A percentile compares a stretch with the other conserved stretches of the same genome.
These are phyloP conservation scores for Acropora yongei DNA, from an alignment of 64 coral and sea anemone species.

Conservation along the genomic window DNA sequence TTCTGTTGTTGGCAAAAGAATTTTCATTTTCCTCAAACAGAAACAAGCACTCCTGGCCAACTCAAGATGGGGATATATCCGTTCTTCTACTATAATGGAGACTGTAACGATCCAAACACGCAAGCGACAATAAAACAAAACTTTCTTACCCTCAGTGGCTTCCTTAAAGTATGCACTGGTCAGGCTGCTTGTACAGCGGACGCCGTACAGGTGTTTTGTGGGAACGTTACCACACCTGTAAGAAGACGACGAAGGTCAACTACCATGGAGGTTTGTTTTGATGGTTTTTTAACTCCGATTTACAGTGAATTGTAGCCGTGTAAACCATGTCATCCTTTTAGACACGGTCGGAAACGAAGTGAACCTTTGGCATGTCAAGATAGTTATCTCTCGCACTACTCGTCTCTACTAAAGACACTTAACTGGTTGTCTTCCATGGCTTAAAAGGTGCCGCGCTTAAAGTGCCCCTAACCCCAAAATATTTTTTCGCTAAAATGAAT, in stretches of 20 bases:
- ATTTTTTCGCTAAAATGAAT: no score
- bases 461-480: no score
- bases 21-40: background rate
- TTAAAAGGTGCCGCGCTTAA: no score
- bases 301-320: no score
- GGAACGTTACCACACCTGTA: background rate
- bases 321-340: no score
- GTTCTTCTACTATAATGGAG: conserved; percentile 44
- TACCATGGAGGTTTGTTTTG: background rate
- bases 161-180: background rate
- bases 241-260: conserved; percentile 8
- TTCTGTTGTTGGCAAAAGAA: background rate
- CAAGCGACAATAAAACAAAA: conserved; percentile 2
- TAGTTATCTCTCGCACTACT: no score
- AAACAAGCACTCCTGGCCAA: background rate
- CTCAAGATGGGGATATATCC: background rate
- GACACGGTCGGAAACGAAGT: no score
- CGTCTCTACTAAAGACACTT: no score
- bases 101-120: conserved; percentile 57
- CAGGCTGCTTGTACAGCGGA: background rate
- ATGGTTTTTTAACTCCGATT: background rate
- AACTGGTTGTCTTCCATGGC: no score
- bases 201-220: conserved; percentile 28
- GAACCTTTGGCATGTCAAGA: no score
- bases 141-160: conserved; percentile 15